These are phyloP conservation scores for Paragorgia papillata DNA, from an alignment of 92 coral and sea anemone genomes.

Conservation along the genomic window DNA sequence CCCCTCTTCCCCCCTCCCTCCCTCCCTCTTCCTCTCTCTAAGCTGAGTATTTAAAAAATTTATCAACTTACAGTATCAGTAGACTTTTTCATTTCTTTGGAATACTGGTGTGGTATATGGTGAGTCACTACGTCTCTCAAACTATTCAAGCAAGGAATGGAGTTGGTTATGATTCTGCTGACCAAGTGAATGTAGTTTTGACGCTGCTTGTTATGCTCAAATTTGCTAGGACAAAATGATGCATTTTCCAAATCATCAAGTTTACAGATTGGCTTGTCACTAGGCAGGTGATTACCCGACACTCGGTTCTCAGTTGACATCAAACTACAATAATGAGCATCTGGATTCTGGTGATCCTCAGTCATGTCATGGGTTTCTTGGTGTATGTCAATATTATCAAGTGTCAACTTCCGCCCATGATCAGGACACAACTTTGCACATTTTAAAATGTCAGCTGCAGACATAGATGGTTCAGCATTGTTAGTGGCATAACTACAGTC, in stretches of 20 bases:
- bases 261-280: slow-evolving; percentile 50
- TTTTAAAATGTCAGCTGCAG: background rate
- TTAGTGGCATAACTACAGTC: background rate
- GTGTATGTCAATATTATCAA: slow-evolving; percentile 35
- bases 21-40: too few relatives aligned
- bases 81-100: slow-evolving; percentile 22
- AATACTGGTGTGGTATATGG: slow-evolving; percentile 35
- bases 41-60: background rate
- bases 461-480: slow-evolving; percentile 6
- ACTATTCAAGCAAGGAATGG: background rate
- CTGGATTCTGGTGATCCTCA: slow-evolving; percentile 64
- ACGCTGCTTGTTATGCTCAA: slow-evolving; percentile 10
- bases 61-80: slow-evolving; percentile 4
- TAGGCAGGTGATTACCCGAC: slow-evolving; percentile 53
- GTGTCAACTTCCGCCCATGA: slow-evolving; percentile 24
- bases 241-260: slow-evolving; percentile 36
- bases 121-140: slow-evolving; percentile 11
- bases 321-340: slow-evolving; percentile 61
- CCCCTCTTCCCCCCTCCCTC: too few relatives aligned
- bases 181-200: slow-evolving; percentile 6
- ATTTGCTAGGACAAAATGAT: slow-evolving; percentile 10
- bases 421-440: slow-evolving; percentile 6
- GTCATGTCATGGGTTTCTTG: slow-evolving; percentile 60
- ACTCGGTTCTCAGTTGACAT: slow-evolving; percentile 74
- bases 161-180: slow-evolving; percentile 4